Conservation (phyloP, 2,888 invertebrate species). For the Cordilura impudica region DNA sequence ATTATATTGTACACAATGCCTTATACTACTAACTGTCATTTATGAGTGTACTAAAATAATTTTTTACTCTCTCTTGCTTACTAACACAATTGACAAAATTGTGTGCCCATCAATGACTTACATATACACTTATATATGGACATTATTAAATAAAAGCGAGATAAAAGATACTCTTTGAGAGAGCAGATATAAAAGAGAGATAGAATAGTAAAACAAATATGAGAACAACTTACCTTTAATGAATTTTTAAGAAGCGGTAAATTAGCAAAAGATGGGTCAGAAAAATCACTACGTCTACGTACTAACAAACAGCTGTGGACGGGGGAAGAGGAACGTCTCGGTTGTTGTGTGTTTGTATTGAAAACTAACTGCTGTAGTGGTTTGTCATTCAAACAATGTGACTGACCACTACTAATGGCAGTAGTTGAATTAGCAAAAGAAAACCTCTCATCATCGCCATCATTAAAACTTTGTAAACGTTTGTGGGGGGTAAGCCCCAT, state of each 20-base stretch:
- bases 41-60: too few species aligned
- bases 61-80: too few species aligned
- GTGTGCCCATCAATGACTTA: too few species aligned
- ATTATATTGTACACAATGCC: too few species aligned
- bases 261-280: slow-evolving; percentile 54
- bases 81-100: too few species aligned
- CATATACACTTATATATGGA: too few species aligned
- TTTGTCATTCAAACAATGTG: slow-evolving; percentile 39
- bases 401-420: slow-evolving; percentile 40
- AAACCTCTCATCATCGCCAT: background rate
- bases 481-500: slow-evolving; percentile 66
- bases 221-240: slow-evolving; percentile 51
- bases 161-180: background rate
- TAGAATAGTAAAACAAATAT: too few species aligned
- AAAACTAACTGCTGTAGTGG: slow-evolving; percentile 68
- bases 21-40: too few species aligned
- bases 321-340: slow-evolving; percentile 28
- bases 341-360: slow-evolving; percentile 21
- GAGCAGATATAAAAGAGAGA: background rate
- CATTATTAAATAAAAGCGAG: background rate
- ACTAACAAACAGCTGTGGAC: slow-evolving; percentile 69
- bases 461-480: slow-evolving; percentile 63
- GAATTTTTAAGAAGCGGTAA: slow-evolving; percentile 45
- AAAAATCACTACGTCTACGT: slow-evolving; percentile 73
- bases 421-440: background rate